Percentiles rank a stretch among this genome's conserved stretches.
phyloP scores from a whole-genome alignment of 2,113 vertebrate genomes.

The Acrocephalus arundinaceus region DNA sequence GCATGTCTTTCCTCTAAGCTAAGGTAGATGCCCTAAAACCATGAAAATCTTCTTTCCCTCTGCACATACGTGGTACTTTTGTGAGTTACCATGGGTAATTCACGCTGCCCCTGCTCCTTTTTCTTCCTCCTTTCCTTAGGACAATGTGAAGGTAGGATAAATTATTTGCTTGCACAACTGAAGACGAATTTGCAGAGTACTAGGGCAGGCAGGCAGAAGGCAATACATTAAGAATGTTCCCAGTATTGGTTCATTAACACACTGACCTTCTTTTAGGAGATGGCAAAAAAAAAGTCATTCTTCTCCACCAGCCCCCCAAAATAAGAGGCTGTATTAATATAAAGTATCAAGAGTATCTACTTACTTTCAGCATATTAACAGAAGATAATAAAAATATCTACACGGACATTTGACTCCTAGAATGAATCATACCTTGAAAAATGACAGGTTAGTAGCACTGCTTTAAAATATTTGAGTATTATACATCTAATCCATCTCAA shows the following conservation, averaged over 20 bases:
- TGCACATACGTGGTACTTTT: accelerated
- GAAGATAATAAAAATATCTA: background rate
- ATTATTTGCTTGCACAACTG: background rate
- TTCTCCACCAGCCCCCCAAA: background rate
- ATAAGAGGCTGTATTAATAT: background rate
- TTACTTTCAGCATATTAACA: background rate
- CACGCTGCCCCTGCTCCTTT: background rate
- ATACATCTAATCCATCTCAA: background rate
- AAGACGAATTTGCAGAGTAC: background rate
- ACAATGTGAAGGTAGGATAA: background rate
- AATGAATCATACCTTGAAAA: background rate
- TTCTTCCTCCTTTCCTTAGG: background rate
- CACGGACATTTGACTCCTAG: background rate
- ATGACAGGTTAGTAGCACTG: background rate
- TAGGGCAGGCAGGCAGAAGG: background rate
- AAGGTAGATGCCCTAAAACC: background rate
- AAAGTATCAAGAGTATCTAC: background rate
- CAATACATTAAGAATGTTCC: background rate
- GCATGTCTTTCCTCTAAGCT: background rate
- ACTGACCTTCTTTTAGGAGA: background rate
- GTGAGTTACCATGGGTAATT: background rate
- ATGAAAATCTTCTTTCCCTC: background rate
- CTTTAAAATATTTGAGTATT: background rate
- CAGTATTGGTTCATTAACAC: background rate
- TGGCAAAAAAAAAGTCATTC: background rate